phyloP scores from a whole-genome alignment of 2,113 vertebrate genomes.

The Loxodonta africana region DNA sequence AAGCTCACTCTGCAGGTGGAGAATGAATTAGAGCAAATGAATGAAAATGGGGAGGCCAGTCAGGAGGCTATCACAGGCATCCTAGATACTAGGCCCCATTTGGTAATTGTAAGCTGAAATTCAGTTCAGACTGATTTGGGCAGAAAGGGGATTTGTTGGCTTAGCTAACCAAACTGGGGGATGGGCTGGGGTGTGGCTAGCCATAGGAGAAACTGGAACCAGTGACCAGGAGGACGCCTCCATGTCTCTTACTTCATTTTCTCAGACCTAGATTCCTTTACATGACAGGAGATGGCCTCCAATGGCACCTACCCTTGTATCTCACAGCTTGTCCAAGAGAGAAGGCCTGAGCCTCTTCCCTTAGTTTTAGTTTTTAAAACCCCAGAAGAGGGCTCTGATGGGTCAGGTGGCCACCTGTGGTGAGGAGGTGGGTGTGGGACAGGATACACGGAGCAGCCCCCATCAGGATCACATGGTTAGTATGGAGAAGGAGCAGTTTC shows the following conservation, averaged over 20 bases:
- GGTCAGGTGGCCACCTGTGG: neutral
- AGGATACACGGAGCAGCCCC: neutral
- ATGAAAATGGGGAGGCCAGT: neutral
- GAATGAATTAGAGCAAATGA: neutral
- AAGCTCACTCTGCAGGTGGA: neutral
- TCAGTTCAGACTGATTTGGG: neutral
- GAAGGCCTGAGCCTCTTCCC: neutral
- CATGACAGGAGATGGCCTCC: neutral
- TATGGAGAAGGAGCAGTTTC: neutral
- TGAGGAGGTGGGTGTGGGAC: neutral
- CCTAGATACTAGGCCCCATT: neutral
- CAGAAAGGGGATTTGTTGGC: neutral
- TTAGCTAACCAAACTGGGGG: neutral
- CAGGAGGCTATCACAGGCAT: neutral
- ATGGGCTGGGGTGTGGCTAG: neutral
- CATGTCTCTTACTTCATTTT: neutral
- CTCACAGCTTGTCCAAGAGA: neutral
- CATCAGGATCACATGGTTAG: neutral
- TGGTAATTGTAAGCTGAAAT: conserved; percentile 29
- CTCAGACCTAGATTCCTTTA: neutral
- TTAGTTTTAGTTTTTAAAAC: conserved; percentile 35
- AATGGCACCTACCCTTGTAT: neutral
- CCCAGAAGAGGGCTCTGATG: neutral
- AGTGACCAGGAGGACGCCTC: neutral
- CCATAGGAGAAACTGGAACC: neutral